Evolutionary conservation across 1,140 invertebrate species (phyloP), one percentile per base, ranked within the genome.

Genomic region (Oncopodura yosiiana): DNA sequence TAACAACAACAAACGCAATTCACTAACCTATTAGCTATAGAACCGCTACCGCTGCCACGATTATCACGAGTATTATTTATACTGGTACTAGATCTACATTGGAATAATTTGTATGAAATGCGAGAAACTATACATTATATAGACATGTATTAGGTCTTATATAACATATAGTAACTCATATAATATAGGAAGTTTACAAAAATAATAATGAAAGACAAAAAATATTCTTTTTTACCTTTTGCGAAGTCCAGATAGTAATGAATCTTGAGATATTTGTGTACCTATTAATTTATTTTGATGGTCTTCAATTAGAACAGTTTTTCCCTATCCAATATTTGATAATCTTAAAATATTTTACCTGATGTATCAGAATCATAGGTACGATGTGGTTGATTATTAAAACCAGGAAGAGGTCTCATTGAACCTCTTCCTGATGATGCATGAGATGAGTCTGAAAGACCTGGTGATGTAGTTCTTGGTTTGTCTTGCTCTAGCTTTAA

Each of bases 201-300:
- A n/a, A n/a, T n/a, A n/a, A n/a, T n/a, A n/a, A n/a, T n/a, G n/a
- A n/a, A n/a, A n/a, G n/a, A n/a, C n/a, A n/a, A n/a, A n/a, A n/a
- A n/a, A n/a, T n/a, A n/a, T n/a, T n/a, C n/a, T n/a, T 27, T 49
- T 56, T n/a, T 45, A 49, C 11, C 53, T 23, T 18, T 56, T 56
- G n/a, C 46, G 21, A 14, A 21, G 1, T 34, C 53, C 27, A 8
- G 26, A 44, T 3, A 53, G 44, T 6, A 44, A 18, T 9, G 56
- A 58, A 26, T 52, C 56, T 43, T 48, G 43, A 12, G 50, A 53
- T 3, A 46, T 14, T 12, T 19, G 49, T 1, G 56, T 51, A n/a
- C 55, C 49, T 57, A 38, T 6, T 14, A n/a, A 26, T 14, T 21
- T n/a, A n/a, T n/a, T 38, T 48, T 2, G 18, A 41, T 8, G 12